A percentile compares a stretch with the other conserved stretches of the same genome.
phyloP scores from a whole-genome alignment of 2,888 invertebrate species.

The Drosophila buzzatii region DNA sequence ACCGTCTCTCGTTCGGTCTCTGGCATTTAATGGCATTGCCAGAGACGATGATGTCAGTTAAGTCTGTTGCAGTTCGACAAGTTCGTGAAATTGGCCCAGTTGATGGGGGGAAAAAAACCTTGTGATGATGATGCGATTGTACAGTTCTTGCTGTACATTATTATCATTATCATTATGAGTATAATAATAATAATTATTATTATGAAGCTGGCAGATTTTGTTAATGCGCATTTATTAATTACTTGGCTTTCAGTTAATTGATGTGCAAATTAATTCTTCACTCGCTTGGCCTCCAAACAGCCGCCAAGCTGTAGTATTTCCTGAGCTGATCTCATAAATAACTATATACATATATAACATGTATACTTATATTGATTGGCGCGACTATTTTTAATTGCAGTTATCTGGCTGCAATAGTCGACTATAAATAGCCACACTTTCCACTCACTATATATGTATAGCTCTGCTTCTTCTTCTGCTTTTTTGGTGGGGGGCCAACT shows the following conservation, averaged over 20 bases:
- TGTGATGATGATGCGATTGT: conserved; percentile 12
- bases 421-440: conserved; percentile 53
- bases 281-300: conserved; percentile 21
- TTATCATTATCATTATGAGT: conserved; percentile 3
- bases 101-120: conserved; percentile 1
- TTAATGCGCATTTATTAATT: conserved; percentile 43
- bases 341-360: not conserved
- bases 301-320: conserved; percentile 30
- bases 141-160: not conserved
- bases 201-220: conserved; percentile 9
- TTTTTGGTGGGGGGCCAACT: conserved; percentile 11
- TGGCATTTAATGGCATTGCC: conserved; percentile 34
- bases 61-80: conserved; percentile 5
- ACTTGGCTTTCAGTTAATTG: conserved; percentile 40
- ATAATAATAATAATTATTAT: not conserved
- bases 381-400: conserved; percentile 43
- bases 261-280: conserved; percentile 54
- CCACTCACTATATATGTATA: conserved; percentile 11
- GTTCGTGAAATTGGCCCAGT: conserved; percentile 38
- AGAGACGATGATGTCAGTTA: conserved; percentile 56
- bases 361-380: conserved; percentile 18
- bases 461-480: not conserved
- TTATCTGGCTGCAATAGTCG: conserved; percentile 18
- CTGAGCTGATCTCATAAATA: conserved; percentile 53
- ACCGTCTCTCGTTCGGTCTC: not conserved